Conservation (phyloP, 2,113 vertebrate species). For the Perca schrenkii region DNA sequence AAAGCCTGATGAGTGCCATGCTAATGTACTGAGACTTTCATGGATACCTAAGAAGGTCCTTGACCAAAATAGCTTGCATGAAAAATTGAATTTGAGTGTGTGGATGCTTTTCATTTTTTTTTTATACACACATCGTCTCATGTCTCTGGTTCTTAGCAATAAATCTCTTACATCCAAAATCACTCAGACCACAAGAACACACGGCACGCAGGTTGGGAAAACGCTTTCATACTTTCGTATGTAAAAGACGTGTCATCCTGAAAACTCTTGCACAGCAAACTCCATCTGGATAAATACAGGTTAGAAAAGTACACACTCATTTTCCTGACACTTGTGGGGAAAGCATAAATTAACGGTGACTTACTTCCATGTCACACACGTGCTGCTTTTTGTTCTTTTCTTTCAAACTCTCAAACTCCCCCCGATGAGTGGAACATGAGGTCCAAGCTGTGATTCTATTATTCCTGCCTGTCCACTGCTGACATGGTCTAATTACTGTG, state of each 20-base stretch:
- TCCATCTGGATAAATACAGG: background rate
- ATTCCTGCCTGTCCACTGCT: conserved; percentile 7
- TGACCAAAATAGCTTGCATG: no score
- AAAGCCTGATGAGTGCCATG: no score
- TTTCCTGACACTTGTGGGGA: background rate
- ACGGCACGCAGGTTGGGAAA: background rate
- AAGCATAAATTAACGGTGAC: background rate
- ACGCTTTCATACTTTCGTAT: background rate
- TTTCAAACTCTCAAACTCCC: background rate
- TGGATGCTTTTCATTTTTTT: no score
- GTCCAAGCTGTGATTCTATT: conserved; percentile 27
- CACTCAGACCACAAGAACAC: background rate
- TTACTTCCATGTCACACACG: background rate
- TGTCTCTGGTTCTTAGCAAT: background rate
- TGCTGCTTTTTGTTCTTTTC: background rate
- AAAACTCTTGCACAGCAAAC: background rate
- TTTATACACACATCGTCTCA: no score
- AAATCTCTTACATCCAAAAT: background rate
- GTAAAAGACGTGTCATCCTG: background rate
- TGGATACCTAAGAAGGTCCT: no score
- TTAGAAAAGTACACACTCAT: background rate
- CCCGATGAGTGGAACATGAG: background rate
- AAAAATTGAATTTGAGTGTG: no score
- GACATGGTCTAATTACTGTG: conserved; percentile 22
- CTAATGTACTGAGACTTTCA: no score